Evolutionary conservation across 2,113 vertebrate species (phyloP).

Genomic region (Leuciscus idus): DNA sequence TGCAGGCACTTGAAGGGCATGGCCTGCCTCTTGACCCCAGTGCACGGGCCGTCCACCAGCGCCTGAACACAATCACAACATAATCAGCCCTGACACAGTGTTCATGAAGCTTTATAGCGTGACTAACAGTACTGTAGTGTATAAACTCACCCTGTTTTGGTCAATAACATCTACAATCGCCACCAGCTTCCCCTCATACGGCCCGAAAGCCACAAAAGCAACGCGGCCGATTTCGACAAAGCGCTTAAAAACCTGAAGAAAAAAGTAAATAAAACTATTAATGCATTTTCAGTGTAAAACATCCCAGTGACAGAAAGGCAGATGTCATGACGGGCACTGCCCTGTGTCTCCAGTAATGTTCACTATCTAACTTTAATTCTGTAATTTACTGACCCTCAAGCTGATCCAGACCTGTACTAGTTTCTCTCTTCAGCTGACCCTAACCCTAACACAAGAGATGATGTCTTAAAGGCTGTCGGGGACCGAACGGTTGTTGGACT

Average conservation of each 20-base stretch:
- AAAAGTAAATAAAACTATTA: not conserved
- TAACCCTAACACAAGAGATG: no score
- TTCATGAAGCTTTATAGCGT: no score
- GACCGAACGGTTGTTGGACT: no score
- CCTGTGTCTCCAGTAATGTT: no score
- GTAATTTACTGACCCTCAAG: no score
- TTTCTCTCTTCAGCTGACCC: no score
- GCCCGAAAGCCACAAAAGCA: slow-evolving; percentile 90
- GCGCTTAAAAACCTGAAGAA: slow-evolving; percentile 90
- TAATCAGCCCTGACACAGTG: no score
- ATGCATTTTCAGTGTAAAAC: not conserved
- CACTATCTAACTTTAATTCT: no score
- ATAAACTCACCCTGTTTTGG: slow-evolving; percentile 85
- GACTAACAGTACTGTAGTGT: not conserved
- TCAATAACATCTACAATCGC: slow-evolving; percentile 97
- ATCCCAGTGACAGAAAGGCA: not conserved
- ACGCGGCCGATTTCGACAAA: slow-evolving; percentile 95
- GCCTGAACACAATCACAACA: slow-evolving; percentile 73
- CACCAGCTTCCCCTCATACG: slow-evolving; percentile 91
- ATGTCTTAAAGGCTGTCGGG: no score
- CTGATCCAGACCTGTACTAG: no score
- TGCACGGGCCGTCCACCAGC: slow-evolving; percentile 93
- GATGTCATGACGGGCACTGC: no score
- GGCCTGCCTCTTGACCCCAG: slow-evolving; percentile 88
- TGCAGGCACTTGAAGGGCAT: slow-evolving; percentile 91